Base-by-base conservation (phyloP, 2,888 invertebrate genomes). In the Drosophila atripex region DNA sequence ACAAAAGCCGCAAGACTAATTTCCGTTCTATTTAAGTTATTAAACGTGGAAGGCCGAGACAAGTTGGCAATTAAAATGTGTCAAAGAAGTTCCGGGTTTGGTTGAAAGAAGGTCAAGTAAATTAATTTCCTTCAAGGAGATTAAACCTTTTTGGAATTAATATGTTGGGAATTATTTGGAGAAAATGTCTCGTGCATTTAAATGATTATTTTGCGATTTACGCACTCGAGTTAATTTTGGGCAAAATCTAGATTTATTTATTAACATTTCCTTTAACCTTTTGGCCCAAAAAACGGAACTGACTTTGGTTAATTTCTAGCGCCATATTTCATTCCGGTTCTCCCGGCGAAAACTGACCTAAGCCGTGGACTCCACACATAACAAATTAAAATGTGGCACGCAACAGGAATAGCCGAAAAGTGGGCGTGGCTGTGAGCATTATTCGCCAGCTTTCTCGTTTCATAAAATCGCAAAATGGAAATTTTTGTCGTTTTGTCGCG, bases 321-420 rank as follows among this genome's bases (percentile, higher is more conserved):
- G 56, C 46, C 57, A 35, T 16, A 51, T 50, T 30, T 58, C 41
- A 21, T 56, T 45, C 46, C 41, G 58, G 58, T 43, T 30, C 11
- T 14, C 21, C 18, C 56, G 30, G n/a, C 14, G n/a, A 12, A 21
- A 50, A 32, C 61, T 43, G 39, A 32, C 55, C 47, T 55, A 47
- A 55, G 51, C 32, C 54, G 18, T 16, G 21, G 46, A 41, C 32
- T 43, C 53, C 52, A 55, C 52, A 55, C 38, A 69, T 74, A 84
- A 84, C 80, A 84, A 86, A 83, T 83, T 80, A 55, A 80, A 85
- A 80, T 80, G 59, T 45, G 71, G 72, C 83, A 84, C 83, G 83
- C 87, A 75, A 71, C 28, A 43, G 38, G 16, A 70, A 45, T 39
- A 21, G 9, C 8, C 56, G 47, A 28, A 5, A 39, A 7, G 39